A percentile compares a stretch with the other conserved stretches of the same genome.
Conservation (phyloP, 2,797 vertebrate species). For the Huso huso region DNA sequence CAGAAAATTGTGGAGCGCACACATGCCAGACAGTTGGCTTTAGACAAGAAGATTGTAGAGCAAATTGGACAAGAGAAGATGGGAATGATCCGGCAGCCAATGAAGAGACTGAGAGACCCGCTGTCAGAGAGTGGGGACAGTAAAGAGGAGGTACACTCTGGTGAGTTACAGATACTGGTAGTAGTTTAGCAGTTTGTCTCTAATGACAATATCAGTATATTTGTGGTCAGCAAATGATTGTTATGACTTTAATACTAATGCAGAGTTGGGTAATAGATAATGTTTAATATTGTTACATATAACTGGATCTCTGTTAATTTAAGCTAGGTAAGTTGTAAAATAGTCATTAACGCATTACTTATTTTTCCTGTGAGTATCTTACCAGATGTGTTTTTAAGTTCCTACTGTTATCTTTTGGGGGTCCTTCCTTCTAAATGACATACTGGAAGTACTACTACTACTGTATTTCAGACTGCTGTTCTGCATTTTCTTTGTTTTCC, state of each 20-base stretch:
- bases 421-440: background rate
- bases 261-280: too few species aligned
- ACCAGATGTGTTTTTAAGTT: too few species aligned
- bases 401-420: background rate
- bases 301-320: constrained; percentile 19
- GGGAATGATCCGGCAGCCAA: constrained; percentile 3
- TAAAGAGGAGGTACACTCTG: background rate
- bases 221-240: too few species aligned
- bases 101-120: constrained; percentile 53
- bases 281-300: too few species aligned
- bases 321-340: background rate
- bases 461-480: too few species aligned
- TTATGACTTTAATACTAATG: too few species aligned
- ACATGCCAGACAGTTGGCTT: background rate
- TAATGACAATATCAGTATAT: too few species aligned
- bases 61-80: constrained; percentile 39
- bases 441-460: too few species aligned
- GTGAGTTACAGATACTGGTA: constrained; percentile 15
- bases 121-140: constrained; percentile 53
- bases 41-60: background rate
- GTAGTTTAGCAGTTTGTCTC: too few species aligned
- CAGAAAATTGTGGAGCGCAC: background rate
- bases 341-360: background rate
- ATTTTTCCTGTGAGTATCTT: background rate
- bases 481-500: background rate